These are phyloP conservation scores for Archips xylosteana DNA, from an alignment of 2,888 invertebrate genomes.

Conservation along the genomic window DNA sequence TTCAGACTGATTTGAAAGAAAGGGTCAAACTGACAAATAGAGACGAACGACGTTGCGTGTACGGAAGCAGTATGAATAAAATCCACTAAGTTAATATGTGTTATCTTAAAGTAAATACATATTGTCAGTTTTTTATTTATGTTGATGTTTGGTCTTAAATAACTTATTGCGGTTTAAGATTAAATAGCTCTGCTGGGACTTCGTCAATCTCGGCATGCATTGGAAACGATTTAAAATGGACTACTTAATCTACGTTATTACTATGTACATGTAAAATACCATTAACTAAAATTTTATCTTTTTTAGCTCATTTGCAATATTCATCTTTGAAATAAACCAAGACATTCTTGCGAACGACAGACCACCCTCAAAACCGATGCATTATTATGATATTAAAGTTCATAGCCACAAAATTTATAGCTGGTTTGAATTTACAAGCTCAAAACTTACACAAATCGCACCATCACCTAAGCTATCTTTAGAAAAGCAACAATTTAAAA, in stretches of 20 bases:
- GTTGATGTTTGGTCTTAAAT: no score
- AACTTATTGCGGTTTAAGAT: background rate
- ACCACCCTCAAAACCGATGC: conserved; percentile 18
- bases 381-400: conserved; percentile 19
- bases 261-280: conserved; percentile 74
- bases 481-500: conserved; percentile 32
- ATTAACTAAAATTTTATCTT: conserved; percentile 68
- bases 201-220: conserved; percentile 55
- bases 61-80: no score
- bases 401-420: conserved; percentile 34
- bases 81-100: no score
- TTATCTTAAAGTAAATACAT: no score
- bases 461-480: conserved; percentile 17
- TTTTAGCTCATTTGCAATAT: conserved; percentile 70
- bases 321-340: conserved; percentile 65
- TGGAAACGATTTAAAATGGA: conserved; percentile 64
- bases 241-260: conserved; percentile 70
- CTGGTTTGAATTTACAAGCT: conserved; percentile 11
- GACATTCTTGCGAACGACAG: conserved; percentile 47
- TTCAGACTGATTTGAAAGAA: no score
- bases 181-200: background rate
- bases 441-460: conserved; percentile 20
- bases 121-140: no score
- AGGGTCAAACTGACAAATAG: no score
- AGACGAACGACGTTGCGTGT: no score